These are phyloP conservation scores for Ypsolopha sequella DNA, from an alignment of 2,888 invertebrate species.

Conservation along the genomic window DNA sequence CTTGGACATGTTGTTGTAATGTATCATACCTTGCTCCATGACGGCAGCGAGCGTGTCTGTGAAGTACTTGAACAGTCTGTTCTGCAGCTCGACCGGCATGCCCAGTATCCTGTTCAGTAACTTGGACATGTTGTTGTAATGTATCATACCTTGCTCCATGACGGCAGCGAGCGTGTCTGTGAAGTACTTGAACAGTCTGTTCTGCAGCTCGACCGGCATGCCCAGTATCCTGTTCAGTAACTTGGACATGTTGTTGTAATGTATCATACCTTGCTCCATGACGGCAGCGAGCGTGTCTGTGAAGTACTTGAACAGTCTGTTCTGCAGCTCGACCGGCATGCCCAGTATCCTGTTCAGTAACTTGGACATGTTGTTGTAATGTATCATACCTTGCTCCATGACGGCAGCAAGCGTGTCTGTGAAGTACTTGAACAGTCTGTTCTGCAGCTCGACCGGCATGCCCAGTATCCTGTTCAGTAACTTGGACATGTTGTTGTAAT, in stretches of 20 bases:
- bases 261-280: conserved; percentile 85
- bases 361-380: conserved; percentile 94
- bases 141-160: conserved; percentile 82
- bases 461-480: conserved; percentile 98
- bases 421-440: conserved; percentile 97
- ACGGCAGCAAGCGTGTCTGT: conserved; percentile 94
- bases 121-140: conserved; percentile 94
- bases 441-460: conserved; percentile 97
- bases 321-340: conserved; percentile 97
- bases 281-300: conserved; percentile 94
- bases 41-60: conserved; percentile 94
- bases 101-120: conserved; percentile 98
- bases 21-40: conserved; percentile 85
- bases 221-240: conserved; percentile 78
- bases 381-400: conserved; percentile 85
- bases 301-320: conserved; percentile 97
- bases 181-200: conserved; percentile 96
- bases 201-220: conserved; percentile 97
- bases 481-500: conserved; percentile 94
- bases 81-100: conserved; percentile 97
- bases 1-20: too few relatives aligned
- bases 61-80: conserved; percentile 97
- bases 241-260: neutral
- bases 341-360: conserved; percentile 98
- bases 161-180: conserved; percentile 94